These are phyloP conservation scores for Physocephala rufipes DNA, from an alignment of 2,888 invertebrate species.

Conservation along the genomic window DNA sequence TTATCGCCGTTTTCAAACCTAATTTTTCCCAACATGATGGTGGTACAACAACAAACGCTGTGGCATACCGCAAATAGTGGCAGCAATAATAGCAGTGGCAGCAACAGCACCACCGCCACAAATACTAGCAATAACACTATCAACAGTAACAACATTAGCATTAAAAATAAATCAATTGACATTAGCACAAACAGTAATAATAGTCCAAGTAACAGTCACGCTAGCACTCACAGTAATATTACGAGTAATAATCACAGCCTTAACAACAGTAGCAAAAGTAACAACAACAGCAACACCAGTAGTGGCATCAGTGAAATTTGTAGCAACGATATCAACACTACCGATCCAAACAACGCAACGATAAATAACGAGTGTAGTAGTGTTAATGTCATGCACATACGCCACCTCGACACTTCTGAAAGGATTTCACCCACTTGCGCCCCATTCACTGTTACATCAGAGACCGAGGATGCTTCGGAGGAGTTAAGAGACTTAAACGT, in stretches of 20 bases:
- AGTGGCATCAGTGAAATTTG: neutral
- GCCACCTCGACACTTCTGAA: slow-evolving; percentile 8
- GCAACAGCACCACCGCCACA: slow-evolving; percentile 14
- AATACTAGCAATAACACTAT: slow-evolving; percentile 9
- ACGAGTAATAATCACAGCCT: neutral
- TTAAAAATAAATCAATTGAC: slow-evolving; percentile 2
- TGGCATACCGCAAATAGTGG: slow-evolving; percentile 49
- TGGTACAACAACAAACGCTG: slow-evolving; percentile 58
- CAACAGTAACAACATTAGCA: slow-evolving; percentile 11
- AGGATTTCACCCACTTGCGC: slow-evolving; percentile 13
- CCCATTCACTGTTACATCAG: neutral
- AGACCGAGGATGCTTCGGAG: slow-evolving; percentile 1
- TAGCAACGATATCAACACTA: slow-evolving; percentile 8
- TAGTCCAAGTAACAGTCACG: neutral
- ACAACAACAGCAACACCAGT: neutral
- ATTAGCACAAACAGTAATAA: slow-evolving; percentile 7
- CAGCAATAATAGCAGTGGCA: slow-evolving; percentile 29
- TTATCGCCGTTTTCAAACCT: neutral
- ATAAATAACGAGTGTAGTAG: neutral
- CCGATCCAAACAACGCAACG: neutral
- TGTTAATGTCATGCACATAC: slow-evolving; percentile 25
- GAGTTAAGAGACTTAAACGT: slow-evolving; percentile 7
- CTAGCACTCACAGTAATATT: neutral
- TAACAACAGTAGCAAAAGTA: neutral
- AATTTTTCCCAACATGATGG: slow-evolving; percentile 51